Evolutionary conservation across 2,113 vertebrate species (phyloP).

Genomic region (Cochlearius cochlearius): DNA sequence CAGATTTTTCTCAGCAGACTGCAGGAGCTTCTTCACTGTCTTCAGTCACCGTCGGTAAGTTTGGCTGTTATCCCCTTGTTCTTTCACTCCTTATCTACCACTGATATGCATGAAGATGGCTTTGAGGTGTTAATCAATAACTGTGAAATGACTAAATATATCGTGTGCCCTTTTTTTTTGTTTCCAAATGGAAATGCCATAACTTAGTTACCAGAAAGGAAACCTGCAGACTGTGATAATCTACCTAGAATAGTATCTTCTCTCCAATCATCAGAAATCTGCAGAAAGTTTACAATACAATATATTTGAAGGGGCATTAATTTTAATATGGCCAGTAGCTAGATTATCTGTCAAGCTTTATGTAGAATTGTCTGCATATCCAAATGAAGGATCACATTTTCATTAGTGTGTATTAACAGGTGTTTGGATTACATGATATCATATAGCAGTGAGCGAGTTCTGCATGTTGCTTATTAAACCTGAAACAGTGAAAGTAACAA

Average conservation of each 20-base stretch:
- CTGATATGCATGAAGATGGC: conserved; percentile 11
- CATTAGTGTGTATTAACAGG: background rate
- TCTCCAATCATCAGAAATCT: background rate
- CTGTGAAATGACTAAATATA: background rate
- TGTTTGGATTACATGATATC: background rate
- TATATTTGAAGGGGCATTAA: background rate
- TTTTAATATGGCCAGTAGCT: background rate
- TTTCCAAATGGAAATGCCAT: background rate
- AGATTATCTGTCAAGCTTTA: background rate
- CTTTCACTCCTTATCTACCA: conserved; percentile 37
- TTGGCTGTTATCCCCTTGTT: background rate
- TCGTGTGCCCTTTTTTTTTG: background rate
- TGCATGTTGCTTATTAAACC: background rate
- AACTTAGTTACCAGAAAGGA: background rate
- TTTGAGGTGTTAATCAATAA: conserved; percentile 69
- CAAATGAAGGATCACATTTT: background rate
- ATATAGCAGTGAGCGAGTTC: background rate
- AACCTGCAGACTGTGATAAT: background rate
- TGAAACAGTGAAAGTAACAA: background rate
- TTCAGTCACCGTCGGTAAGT: background rate
- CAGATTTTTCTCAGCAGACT: background rate
- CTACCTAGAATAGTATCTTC: background rate
- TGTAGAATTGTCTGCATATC: background rate
- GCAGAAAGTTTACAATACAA: background rate
- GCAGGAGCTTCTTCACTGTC: background rate